phyloP scores from a whole-genome alignment of 2,888 invertebrate species.

The Drosophila ezoana region DNA sequence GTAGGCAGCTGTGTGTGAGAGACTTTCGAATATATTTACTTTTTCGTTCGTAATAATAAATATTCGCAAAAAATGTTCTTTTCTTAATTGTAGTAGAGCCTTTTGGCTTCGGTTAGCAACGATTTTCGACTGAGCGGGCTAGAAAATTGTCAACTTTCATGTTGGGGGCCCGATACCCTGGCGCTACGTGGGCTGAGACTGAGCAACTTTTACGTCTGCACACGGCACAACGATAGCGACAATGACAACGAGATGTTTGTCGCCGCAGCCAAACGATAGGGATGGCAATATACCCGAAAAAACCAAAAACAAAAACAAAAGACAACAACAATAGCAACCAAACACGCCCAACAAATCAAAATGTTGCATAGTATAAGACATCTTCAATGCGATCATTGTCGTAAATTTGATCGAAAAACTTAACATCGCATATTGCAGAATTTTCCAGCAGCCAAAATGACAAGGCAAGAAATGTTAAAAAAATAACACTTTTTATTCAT shows the following conservation, averaged over 20 bases:
- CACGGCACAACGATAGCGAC: conserved; percentile 68
- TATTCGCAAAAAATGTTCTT: conserved; percentile 52
- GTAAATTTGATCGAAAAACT: conserved; percentile 15
- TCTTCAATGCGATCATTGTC: conserved; percentile 21
- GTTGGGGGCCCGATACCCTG: conserved; percentile 41
- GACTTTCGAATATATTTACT: conserved; percentile 62
- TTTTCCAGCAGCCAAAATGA: conserved; percentile 32
- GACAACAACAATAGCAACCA: conserved; percentile 31
- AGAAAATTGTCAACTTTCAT: conserved; percentile 64
- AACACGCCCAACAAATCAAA: conserved; percentile 51
- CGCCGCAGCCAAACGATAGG: conserved; percentile 54
- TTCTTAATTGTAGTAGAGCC: conserved; percentile 74
- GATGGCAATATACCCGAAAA: conserved; percentile 66
- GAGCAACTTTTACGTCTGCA: conserved; percentile 64
- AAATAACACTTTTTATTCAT: not conserved
- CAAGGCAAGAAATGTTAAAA: not conserved
- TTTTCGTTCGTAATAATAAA: conserved; percentile 81
- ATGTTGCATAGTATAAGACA: conserved; percentile 14
- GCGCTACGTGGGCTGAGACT: conserved; percentile 29
- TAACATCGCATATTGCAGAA: conserved; percentile 10
- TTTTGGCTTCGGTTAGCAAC: conserved; percentile 81
- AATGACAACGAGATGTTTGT: conserved; percentile 52
- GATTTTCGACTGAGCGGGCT: conserved; percentile 79
- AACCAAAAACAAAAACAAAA: conserved; percentile 1
- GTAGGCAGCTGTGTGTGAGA: conserved; percentile 15